Evolutionary conservation across 2,888 invertebrate genomes (phyloP).

Genomic region (Nezara viridula): DNA sequence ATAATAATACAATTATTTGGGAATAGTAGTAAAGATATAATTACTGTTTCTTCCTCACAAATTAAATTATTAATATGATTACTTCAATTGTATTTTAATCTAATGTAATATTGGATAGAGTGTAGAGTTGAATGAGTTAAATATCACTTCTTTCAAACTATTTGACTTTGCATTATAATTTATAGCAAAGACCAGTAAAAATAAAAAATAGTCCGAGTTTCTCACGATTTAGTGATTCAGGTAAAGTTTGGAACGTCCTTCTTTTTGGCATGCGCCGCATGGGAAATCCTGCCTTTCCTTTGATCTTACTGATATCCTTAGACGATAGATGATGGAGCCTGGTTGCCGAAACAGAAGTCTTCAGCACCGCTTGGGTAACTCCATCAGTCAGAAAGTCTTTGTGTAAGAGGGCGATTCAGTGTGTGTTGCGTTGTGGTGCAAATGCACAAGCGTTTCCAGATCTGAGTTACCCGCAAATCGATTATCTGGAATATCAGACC

Average conservation of each 20-base stretch:
- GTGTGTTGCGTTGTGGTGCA: not conserved
- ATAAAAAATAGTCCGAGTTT: not conserved
- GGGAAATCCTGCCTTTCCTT: not conserved
- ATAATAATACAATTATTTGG: too few species aligned
- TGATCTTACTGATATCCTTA: constrained; percentile 19
- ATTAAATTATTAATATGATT: too few species aligned
- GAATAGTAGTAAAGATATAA: too few species aligned
- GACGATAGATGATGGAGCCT: not conserved
- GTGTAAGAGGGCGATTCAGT: not conserved
- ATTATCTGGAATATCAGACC: not conserved
- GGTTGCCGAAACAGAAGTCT: constrained; percentile 19
- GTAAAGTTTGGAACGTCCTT: constrained; percentile 38
- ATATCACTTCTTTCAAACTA: too few species aligned
- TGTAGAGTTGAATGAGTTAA: too few species aligned
- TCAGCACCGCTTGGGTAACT: not conserved
- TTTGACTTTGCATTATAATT: not conserved
- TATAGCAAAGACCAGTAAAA: not conserved
- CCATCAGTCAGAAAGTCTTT: not conserved
- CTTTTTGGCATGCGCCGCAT: constrained; percentile 21
- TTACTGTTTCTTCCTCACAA: too few species aligned
- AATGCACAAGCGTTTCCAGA: not conserved
- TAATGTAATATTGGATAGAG: too few species aligned
- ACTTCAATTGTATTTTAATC: too few species aligned
- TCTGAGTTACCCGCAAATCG: not conserved
- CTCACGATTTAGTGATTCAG: constrained; percentile 44